Conservation (phyloP, 2,113 vertebrate species). For the Aspiorhynchus laticeps region DNA sequence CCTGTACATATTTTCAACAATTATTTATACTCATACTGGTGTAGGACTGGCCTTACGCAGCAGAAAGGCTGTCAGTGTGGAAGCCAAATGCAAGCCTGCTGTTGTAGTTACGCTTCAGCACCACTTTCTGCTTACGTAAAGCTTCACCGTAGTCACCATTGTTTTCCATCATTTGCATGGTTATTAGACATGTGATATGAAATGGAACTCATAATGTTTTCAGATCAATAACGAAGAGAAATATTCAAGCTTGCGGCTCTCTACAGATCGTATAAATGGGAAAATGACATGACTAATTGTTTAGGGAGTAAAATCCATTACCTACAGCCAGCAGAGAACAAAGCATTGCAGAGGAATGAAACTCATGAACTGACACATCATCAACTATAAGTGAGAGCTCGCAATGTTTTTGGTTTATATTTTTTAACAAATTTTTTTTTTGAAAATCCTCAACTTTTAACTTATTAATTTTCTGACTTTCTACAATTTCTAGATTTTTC, state of each 20-base stretch:
- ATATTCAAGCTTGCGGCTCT: slow-evolving; percentile 29
- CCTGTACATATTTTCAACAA: background rate
- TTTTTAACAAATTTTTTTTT: too few relatives aligned
- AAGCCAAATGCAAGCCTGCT: background rate
- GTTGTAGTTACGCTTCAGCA: background rate
- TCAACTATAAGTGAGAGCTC: slow-evolving; percentile 7
- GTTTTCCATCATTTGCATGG: slow-evolving; percentile 21
- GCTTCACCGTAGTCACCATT: background rate
- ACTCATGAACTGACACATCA: slow-evolving; percentile 13
- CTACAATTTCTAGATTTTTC: background rate
- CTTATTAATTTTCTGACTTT: background rate
- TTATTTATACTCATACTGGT: background rate
- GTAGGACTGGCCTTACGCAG: background rate
- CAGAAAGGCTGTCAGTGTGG: background rate
- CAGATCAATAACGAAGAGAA: slow-evolving; percentile 16
- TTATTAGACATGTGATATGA: slow-evolving; percentile 35
- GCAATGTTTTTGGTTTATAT: background rate
- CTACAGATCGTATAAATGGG: slow-evolving; percentile 15
- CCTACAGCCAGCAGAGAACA: slow-evolving; percentile 24
- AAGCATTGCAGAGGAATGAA: background rate
- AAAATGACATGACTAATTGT: slow-evolving; percentile 38
- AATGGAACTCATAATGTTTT: slow-evolving; percentile 25
- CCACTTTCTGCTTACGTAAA: background rate
- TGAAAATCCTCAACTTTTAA: background rate
- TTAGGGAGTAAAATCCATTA: slow-evolving; percentile 34